Conservation (phyloP, 2,888 invertebrate species). For the Brenthis ino region DNA sequence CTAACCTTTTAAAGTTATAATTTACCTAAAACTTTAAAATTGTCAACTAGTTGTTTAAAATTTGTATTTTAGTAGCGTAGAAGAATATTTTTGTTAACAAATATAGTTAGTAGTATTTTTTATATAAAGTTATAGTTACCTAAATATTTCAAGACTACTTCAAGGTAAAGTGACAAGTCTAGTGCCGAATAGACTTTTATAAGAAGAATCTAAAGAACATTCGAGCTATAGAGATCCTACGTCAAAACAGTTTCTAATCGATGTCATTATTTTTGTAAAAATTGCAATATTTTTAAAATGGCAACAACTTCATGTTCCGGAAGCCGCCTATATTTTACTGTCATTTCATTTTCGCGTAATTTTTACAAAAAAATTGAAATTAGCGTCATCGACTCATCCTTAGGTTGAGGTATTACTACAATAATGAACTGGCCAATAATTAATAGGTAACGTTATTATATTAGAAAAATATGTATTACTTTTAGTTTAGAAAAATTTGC, state of each 20-base stretch:
- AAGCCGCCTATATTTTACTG: background rate
- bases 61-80: conserved; percentile 73
- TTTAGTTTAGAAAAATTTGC: conserved; percentile 64
- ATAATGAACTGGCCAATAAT: conserved; percentile 35
- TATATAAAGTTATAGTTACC: conserved; percentile 50
- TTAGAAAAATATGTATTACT: conserved; percentile 72
- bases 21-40: conserved; percentile 69
- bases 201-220: conserved; percentile 65
- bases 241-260: conserved; percentile 55
- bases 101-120: conserved; percentile 61
- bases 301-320: conserved; percentile 45
- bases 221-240: conserved; percentile 66
- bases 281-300: conserved; percentile 39
- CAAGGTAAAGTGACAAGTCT: conserved; percentile 56
- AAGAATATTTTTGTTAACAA: conserved; percentile 77
- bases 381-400: background rate
- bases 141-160: conserved; percentile 57
- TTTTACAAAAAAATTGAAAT: conserved; percentile 29
- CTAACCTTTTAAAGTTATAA: conserved; percentile 55
- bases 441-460: conserved; percentile 40
- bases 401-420: conserved; percentile 38
- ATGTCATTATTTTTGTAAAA: conserved; percentile 31
- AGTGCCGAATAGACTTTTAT: conserved; percentile 54
- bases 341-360: conserved; percentile 6
- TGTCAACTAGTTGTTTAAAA: conserved; percentile 63